A percentile compares a stretch with the other conserved stretches of the same genome.
phyloP scores from a whole-genome alignment of 2,888 invertebrate genomes.

The Heterodera filipjevi region DNA sequence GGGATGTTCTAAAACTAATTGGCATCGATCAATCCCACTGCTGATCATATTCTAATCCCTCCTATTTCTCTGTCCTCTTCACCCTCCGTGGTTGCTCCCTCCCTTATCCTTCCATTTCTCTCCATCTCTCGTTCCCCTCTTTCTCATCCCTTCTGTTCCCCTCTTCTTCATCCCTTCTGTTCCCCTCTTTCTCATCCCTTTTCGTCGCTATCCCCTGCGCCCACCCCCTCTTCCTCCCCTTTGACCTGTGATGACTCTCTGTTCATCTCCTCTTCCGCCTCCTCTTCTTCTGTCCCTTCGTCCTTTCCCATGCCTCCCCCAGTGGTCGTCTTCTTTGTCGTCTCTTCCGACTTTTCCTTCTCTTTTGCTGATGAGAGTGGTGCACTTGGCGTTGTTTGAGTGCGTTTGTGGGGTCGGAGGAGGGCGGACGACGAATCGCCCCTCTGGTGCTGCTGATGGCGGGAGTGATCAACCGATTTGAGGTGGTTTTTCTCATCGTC shows the following conservation, averaged over 20 bases:
- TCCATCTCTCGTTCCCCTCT: not conserved
- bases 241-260: constrained; percentile 34
- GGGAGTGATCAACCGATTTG: too few species aligned
- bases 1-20: constrained; percentile 77
- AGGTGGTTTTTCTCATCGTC: constrained; percentile 14
- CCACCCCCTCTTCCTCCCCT: constrained; percentile 27
- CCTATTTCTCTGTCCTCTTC: too few species aligned
- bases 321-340: constrained; percentile 16
- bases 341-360: constrained; percentile 22
- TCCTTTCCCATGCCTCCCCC: not conserved
- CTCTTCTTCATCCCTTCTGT: not conserved
- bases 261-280: not conserved
- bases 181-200: not conserved
- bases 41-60: too few species aligned
- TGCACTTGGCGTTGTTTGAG: constrained; percentile 54
- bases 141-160: not conserved
- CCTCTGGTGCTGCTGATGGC: constrained; percentile 29
- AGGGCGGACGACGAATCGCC: constrained; percentile 10
- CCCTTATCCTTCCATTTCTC: not conserved
- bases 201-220: not conserved
- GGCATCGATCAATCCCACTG: too few species aligned
- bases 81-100: not conserved
- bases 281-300: not conserved
- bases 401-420: constrained; percentile 36
- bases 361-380: constrained; percentile 50